These are phyloP conservation scores for Diarsia mendica DNA, from an alignment of 2,888 invertebrate species.

Conservation along the genomic window DNA sequence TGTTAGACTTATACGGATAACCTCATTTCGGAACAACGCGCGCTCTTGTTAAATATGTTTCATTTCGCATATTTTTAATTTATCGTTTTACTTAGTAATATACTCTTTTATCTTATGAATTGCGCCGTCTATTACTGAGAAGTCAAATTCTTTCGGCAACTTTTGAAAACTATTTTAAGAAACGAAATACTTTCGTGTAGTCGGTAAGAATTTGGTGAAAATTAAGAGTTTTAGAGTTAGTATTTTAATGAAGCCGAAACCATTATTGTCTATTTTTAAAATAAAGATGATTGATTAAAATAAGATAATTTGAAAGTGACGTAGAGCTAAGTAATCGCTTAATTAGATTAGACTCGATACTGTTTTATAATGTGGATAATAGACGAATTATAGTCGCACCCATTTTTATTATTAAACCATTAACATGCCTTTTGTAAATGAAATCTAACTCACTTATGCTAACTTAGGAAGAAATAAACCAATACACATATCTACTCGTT, in stretches of 20 bases:
- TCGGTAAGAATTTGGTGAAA: constrained; percentile 2
- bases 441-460: background rate
- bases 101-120: constrained; percentile 37
- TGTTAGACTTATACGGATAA: constrained; percentile 88
- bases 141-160: constrained; percentile 39
- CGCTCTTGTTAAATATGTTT: constrained; percentile 73
- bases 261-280: constrained; percentile 25
- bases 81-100: constrained; percentile 44
- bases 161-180: constrained; percentile 47
- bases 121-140: constrained; percentile 33
- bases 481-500: background rate
- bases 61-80: constrained; percentile 62
- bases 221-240: constrained; percentile 13
- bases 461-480: background rate
- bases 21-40: constrained; percentile 87
- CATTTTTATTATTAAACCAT: constrained; percentile 13
- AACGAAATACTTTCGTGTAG: constrained; percentile 21
- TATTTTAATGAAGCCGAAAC: constrained; percentile 21
- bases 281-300: constrained; percentile 37
- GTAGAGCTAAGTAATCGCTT: constrained; percentile 50
- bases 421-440: background rate
- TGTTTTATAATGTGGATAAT: constrained; percentile 41
- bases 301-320: constrained; percentile 50
- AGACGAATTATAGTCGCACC: constrained; percentile 31
- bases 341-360: constrained; percentile 61